Evolutionary conservation across 1,140 invertebrate species (phyloP).

Genomic region (Bombus pascuorum): DNA sequence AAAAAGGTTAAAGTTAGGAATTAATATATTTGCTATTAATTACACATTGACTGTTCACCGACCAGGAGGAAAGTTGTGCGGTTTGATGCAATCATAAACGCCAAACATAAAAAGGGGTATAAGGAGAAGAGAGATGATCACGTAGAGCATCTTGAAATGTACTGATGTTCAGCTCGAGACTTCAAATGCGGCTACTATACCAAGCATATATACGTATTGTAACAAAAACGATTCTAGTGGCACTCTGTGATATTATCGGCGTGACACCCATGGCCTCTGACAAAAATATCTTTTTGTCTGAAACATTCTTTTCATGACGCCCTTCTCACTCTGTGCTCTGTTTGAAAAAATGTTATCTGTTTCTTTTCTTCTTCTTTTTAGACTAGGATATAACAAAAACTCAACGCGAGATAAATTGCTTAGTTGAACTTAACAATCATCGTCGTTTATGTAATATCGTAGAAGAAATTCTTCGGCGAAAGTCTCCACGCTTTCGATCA

Average conservation of each 20-base stretch:
- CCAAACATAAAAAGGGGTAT: slow-evolving; percentile 58
- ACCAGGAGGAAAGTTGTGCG: slow-evolving; percentile 76
- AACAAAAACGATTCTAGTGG: slow-evolving; percentile 41
- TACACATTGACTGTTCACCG: background rate
- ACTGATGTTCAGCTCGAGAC: slow-evolving; percentile 15
- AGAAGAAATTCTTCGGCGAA: background rate
- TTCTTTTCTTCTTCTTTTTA: background rate
- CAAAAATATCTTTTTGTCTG: slow-evolving; percentile 62
- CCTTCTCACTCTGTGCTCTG: too few relatives aligned
- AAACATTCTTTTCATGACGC: slow-evolving; percentile 3
- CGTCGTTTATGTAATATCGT: background rate
- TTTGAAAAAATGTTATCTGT: background rate
- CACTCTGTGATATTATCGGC: slow-evolving; percentile 51
- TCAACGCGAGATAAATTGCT: background rate
- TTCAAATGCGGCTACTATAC: slow-evolving; percentile 18
- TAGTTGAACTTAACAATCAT: slow-evolving; percentile 2
- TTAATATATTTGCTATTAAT: background rate
- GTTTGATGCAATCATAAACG: slow-evolving; percentile 70
- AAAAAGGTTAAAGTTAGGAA: background rate
- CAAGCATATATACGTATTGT: slow-evolving; percentile 33
- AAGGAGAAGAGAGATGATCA: slow-evolving; percentile 48
- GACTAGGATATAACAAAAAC: background rate
- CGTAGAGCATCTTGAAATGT: slow-evolving; percentile 60
- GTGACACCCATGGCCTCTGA: slow-evolving; percentile 42
- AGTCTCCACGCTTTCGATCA: background rate